Conservation (phyloP, 2,888 invertebrate species). For the Limenitis arthemis region DNA sequence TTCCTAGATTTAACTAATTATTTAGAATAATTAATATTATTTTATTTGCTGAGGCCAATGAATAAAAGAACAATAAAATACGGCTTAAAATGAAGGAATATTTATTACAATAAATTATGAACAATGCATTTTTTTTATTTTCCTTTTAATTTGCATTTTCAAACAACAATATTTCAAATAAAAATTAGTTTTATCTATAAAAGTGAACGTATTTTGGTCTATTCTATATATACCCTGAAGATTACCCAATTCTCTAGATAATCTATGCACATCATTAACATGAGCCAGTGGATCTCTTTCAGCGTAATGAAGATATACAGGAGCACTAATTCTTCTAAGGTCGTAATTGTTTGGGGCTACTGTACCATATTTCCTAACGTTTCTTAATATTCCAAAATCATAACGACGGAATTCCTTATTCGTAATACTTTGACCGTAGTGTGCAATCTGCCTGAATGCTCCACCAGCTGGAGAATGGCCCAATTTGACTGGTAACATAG, state of each 20-base stretch:
- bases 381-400: conserved; percentile 67
- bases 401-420: conserved; percentile 70
- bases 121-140: too few species aligned
- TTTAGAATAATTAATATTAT: conserved; percentile 33
- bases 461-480: conserved; percentile 80
- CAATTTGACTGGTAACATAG: conserved; percentile 78
- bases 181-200: too few species aligned
- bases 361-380: conserved; percentile 68
- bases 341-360: conserved; percentile 72
- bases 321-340: conserved; percentile 67
- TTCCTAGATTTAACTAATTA: conserved; percentile 66
- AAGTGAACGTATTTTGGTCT: conserved; percentile 38
- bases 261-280: conserved; percentile 65
- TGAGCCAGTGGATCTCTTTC: conserved; percentile 76
- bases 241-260: conserved; percentile 67
- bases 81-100: too few species aligned
- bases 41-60: conserved; percentile 30
- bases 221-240: conserved; percentile 71
- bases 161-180: too few species aligned
- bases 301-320: conserved; percentile 77
- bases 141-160: too few species aligned
- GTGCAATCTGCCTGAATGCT: conserved; percentile 78
- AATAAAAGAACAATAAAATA: conserved; percentile 27
- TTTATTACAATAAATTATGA: too few species aligned
- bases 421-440: conserved; percentile 77